Percentiles rank a stretch among this genome's conserved stretches.
Evolutionary conservation across 1,140 invertebrate genomes (phyloP).

Genomic region (Mya arenaria): DNA sequence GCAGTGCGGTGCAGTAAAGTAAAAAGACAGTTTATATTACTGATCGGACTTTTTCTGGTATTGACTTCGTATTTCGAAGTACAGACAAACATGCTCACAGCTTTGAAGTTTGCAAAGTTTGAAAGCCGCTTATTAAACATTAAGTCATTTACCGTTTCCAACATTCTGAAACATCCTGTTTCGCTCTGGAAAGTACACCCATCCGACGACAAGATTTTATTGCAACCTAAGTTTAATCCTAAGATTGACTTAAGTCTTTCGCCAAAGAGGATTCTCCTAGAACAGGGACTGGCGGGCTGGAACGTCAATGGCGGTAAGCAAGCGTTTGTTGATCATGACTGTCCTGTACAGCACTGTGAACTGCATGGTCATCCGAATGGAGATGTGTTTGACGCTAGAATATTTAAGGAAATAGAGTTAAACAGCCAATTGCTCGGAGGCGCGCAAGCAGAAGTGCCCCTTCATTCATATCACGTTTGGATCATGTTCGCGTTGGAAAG

Average conservation of each 20-base stretch:
- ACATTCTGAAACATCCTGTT: no score
- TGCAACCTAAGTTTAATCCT: slow-evolving; percentile 20
- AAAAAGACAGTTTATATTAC: no score
- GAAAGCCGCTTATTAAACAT: no score
- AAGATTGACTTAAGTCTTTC: background rate
- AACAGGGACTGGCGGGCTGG: slow-evolving; percentile 24
- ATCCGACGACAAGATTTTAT: slow-evolving; percentile 18
- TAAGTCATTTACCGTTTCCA: no score
- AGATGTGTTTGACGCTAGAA: slow-evolving; percentile 9
- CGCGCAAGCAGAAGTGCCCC: background rate
- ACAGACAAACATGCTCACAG: no score
- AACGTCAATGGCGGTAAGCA: slow-evolving; percentile 4
- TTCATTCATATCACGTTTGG: slow-evolving; percentile 55
- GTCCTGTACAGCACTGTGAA: slow-evolving; percentile 39
- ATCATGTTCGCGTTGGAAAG: slow-evolving; percentile 57
- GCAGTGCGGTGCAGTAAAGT: no score
- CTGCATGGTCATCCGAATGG: background rate
- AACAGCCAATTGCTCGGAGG: background rate
- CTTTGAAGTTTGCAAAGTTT: no score
- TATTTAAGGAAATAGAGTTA: slow-evolving; percentile 51
- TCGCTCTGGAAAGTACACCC: slow-evolving; percentile 8
- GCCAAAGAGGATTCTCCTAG: slow-evolving; percentile 27
- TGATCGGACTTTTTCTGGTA: no score
- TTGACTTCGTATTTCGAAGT: no score
- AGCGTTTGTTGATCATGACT: slow-evolving; percentile 22